Evolutionary conservation across 2,888 invertebrate genomes (phyloP).

Genomic region (Deilephila elpenor): DNA sequence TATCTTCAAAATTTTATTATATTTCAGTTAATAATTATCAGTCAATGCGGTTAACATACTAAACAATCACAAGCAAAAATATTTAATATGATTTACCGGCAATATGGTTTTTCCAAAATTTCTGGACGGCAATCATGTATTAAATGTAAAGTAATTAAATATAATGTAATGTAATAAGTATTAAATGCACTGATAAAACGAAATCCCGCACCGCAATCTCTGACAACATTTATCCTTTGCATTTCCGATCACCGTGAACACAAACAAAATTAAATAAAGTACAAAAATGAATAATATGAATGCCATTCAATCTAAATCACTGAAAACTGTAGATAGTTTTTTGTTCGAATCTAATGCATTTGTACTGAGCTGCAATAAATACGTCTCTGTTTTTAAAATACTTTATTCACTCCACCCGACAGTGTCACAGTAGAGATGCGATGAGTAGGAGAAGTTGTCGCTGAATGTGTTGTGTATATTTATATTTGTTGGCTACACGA

Average conservation of each 20-base stretch:
- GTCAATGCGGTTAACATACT: neutral
- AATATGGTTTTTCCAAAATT: too few relatives aligned
- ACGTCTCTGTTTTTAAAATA: slow-evolving; percentile 1
- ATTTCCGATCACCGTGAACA: neutral
- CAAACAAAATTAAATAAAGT: neutral
- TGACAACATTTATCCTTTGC: neutral
- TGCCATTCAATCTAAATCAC: neutral
- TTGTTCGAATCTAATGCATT: slow-evolving; percentile 7
- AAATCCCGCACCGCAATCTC: neutral
- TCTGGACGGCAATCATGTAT: too few relatives aligned
- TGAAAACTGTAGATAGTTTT: neutral
- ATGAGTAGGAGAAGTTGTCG: neutral
- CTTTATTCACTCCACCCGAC: slow-evolving; percentile 1
- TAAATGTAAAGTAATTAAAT: too few relatives aligned
- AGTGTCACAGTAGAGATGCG: neutral
- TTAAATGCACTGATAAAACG: neutral
- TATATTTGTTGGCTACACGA: neutral
- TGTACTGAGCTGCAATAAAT: neutral
- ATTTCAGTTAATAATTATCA: neutral
- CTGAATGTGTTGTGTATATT: neutral
- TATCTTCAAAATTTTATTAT: neutral
- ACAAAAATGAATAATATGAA: neutral
- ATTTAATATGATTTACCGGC: too few relatives aligned
- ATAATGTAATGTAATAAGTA: too few relatives aligned
- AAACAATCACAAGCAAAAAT: neutral